These are phyloP conservation scores for Halcyon smyrnensis DNA, from an alignment of 2,797 vertebrate genomes.

Conservation along the genomic window DNA sequence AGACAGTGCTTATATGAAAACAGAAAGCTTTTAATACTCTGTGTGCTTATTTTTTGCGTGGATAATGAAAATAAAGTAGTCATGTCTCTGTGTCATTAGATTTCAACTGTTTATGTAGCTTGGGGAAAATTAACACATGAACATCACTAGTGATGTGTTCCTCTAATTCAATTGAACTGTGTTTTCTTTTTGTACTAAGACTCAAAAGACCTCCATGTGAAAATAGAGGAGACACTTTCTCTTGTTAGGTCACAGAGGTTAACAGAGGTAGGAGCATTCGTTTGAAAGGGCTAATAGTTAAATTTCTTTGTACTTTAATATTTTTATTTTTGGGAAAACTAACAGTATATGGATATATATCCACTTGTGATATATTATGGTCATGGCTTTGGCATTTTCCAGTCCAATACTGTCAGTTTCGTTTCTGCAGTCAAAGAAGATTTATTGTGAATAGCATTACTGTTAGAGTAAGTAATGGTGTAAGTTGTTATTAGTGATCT, in stretches of 20 bases:
- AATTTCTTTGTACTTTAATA: constrained; percentile 8
- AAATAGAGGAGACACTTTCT: background rate
- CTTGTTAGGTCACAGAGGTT: background rate
- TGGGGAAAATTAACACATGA: background rate
- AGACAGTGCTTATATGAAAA: background rate
- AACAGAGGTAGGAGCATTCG: background rate
- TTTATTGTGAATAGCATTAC: background rate
- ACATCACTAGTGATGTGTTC: background rate
- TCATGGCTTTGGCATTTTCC: constrained; percentile 21
- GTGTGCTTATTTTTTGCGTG: background rate
- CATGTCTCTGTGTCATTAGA: background rate
- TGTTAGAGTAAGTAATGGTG: background rate
- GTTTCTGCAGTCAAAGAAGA: constrained; percentile 9
- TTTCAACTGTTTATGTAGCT: background rate
- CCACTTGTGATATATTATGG: background rate
- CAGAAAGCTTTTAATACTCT: background rate
- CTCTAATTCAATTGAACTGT: background rate
- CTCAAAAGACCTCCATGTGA: background rate
- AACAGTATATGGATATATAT: background rate
- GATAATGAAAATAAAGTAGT: constrained; percentile 18
- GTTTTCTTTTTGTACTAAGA: constrained; percentile 34
- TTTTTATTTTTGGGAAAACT: constrained; percentile 32
- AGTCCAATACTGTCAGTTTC: background rate
- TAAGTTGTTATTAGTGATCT: background rate
- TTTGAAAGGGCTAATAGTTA: constrained; percentile 21